phyloP scores from a whole-genome alignment of 2,113 vertebrate genomes.

The Astatotilapia flaviijosephi region DNA sequence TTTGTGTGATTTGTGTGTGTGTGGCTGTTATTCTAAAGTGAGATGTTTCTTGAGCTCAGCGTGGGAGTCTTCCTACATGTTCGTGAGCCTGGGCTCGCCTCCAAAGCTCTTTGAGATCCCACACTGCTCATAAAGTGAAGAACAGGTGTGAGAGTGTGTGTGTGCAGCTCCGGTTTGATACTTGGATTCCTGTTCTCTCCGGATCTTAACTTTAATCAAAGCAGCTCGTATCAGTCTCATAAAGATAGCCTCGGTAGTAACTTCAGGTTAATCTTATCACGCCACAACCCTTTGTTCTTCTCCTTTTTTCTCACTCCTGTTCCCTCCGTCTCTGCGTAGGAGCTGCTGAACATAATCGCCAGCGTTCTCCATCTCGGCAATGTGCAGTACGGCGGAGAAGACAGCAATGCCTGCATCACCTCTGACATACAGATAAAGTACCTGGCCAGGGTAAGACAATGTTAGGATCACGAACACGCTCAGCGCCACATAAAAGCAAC shows the following conservation, averaged over 20 bases:
- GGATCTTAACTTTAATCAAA: not conserved
- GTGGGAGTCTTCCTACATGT: conserved; percentile 16
- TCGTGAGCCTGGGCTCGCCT: not conserved
- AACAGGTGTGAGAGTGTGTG: conserved; percentile 13
- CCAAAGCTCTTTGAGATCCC: conserved; percentile 1
- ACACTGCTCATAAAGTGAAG: not conserved
- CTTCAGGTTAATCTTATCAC: not conserved
- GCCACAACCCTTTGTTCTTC: not conserved
- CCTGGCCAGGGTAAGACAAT: conserved; percentile 81
- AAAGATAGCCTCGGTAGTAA: not conserved
- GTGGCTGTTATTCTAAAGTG: not conserved
- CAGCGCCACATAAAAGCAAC: not conserved
- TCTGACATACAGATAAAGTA: conserved; percentile 95
- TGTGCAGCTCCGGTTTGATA: not conserved
- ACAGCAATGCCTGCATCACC: conserved; percentile 84
- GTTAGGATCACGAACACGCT: not conserved
- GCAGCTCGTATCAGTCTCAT: not conserved
- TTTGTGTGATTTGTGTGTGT: not conserved
- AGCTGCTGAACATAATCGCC: conserved; percentile 89
- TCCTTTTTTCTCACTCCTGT: not conserved
- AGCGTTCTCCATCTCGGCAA: conserved; percentile 95
- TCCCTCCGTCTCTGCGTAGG: conserved; percentile 62
- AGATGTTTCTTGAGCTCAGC: conserved; percentile 5
- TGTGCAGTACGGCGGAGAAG: conserved; percentile 85
- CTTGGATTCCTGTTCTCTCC: not conserved